Evolutionary conservation across 2,888 invertebrate species (phyloP).

Genomic region (Thymelicus sylvestris): DNA sequence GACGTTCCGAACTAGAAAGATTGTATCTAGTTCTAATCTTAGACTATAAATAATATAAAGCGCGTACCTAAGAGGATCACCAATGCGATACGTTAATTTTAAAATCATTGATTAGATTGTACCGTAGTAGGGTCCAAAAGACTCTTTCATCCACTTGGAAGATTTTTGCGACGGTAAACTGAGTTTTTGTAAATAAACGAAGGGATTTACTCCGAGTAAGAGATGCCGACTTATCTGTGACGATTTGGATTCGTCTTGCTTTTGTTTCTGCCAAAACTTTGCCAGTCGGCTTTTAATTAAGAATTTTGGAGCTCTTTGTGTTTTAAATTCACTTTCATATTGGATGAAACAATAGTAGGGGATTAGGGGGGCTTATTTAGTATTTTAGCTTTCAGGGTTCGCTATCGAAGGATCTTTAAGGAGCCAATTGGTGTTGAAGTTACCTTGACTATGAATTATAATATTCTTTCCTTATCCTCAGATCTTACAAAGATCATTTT

Average conservation of each 20-base stretch:
- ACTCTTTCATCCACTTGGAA: slow-evolving; percentile 30
- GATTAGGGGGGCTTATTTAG: slow-evolving; percentile 18
- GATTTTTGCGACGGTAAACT: slow-evolving; percentile 32
- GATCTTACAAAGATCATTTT: no score
- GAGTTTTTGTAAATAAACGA: slow-evolving; percentile 37
- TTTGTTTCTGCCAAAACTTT: slow-evolving; percentile 34
- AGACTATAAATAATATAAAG: no score
- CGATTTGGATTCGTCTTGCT: slow-evolving; percentile 32
- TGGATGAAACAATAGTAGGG: slow-evolving; percentile 35
- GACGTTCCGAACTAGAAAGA: no score
- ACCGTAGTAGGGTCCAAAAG: slow-evolving; percentile 10
- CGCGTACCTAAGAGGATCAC: no score
- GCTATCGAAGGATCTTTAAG: neutral
- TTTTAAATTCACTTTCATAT: slow-evolving; percentile 35
- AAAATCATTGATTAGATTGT: no score
- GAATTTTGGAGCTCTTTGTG: slow-evolving; percentile 34
- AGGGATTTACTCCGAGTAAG: slow-evolving; percentile 34
- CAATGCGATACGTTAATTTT: no score
- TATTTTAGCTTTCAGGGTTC: slow-evolving; percentile 15
- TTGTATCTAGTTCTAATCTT: no score
- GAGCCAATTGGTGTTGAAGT: neutral
- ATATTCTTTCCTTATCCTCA: no score
- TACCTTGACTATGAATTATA: no score
- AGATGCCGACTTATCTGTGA: slow-evolving; percentile 33
- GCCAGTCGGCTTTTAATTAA: slow-evolving; percentile 33